These are phyloP conservation scores for Lycaena phlaeas DNA, from an alignment of 2,888 invertebrate genomes.

Conservation along the genomic window DNA sequence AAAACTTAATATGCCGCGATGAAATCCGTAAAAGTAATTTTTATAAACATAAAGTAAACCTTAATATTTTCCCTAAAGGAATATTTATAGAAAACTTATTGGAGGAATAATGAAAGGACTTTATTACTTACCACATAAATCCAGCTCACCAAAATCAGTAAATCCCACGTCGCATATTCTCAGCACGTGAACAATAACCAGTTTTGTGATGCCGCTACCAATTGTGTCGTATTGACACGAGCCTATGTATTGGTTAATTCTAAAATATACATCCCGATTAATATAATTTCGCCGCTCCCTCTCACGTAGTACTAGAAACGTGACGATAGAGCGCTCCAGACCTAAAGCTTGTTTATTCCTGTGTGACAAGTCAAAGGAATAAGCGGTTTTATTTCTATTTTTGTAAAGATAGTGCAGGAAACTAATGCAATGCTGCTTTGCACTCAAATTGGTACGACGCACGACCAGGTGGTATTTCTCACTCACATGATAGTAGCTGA, in stretches of 20 bases:
- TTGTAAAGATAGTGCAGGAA: no score
- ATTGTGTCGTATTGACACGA: conserved; percentile 8
- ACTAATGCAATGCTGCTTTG: no score
- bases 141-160: neutral
- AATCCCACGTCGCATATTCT: neutral
- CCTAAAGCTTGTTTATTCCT: conserved; percentile 14
- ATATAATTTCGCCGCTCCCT: conserved; percentile 35
- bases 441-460: no score
- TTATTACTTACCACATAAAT: no score
- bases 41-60: no score
- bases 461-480: no score
- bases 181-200: neutral
- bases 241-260: conserved; percentile 25
- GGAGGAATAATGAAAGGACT: no score
- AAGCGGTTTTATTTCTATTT: neutral
- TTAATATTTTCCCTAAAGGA: no score
- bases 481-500: no score
- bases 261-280: conserved; percentile 31
- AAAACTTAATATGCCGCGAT: no score
- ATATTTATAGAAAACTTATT: no score
- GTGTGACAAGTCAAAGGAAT: conserved; percentile 1
- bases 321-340: conserved; percentile 30
- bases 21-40: no score
- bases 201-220: conserved; percentile 2
- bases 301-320: conserved; percentile 39